Evolutionary conservation across 92 coral and sea anemone species (phyloP).

Genomic region (Zoanthus sansibaricus): DNA sequence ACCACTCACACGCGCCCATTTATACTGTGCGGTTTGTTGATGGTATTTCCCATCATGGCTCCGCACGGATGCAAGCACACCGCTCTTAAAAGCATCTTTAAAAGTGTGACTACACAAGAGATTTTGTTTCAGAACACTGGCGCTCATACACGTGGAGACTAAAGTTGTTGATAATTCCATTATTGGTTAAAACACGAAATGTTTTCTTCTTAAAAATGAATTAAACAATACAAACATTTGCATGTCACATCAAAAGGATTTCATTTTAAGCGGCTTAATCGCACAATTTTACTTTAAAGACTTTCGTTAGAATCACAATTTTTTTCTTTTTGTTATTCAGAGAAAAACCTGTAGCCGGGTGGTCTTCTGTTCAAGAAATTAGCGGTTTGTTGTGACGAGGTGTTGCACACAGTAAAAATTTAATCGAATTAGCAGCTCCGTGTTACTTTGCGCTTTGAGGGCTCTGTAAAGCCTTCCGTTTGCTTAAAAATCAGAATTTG

Average conservation of each 20-base stretch:
- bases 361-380: conserved; percentile 19
- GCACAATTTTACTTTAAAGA: background rate
- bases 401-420: background rate
- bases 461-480: background rate
- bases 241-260: background rate
- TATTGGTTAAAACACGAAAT: background rate
- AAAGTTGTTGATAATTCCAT: conserved; percentile 8
- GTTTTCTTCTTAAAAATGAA: background rate
- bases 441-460: background rate
- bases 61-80: conserved; percentile 32
- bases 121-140: conserved; percentile 42
- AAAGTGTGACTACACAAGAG: conserved; percentile 12
- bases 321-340: background rate
- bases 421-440: conserved; percentile 33
- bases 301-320: background rate
- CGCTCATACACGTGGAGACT: conserved; percentile 27
- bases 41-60: conserved; percentile 47
- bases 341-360: conserved; percentile 18
- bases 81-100: conserved; percentile 24
- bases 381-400: conserved; percentile 36
- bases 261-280: background rate
- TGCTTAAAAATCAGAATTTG: background rate
- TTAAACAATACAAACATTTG: background rate
- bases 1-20: conserved; percentile 39
- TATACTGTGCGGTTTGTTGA: conserved; percentile 2